Evolutionary conservation across 2,888 invertebrate species (phyloP).

Genomic region (Augochlorella aurata): DNA sequence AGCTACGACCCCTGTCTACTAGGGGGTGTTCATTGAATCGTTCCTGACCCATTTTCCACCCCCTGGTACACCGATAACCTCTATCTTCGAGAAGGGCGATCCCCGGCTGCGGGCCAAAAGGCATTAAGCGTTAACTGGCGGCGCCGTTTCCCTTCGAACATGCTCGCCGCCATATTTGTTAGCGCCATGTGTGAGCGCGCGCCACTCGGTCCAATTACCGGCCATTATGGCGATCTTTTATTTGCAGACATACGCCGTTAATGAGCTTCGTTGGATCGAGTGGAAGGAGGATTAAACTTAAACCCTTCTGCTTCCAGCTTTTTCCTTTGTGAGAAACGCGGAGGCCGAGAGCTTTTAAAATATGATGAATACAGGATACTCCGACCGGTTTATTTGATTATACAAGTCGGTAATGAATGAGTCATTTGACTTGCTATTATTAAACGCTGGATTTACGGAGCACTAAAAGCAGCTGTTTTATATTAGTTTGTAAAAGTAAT

Average conservation of each 20-base stretch:
- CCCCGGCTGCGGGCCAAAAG: slow-evolving; percentile 16
- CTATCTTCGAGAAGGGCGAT: slow-evolving; percentile 4
- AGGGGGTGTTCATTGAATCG: slow-evolving; percentile 35
- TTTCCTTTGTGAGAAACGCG: neutral
- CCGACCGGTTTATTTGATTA: neutral
- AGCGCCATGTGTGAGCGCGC: slow-evolving; percentile 6
- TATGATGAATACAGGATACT: neutral
- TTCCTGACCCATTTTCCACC: slow-evolving; percentile 43
- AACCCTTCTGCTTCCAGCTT: neutral
- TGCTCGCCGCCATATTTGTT: slow-evolving; percentile 26
- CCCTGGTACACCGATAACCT: slow-evolving; percentile 27
- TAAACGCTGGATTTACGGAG: no score
- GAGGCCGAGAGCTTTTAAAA: neutral
- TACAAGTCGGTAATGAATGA: no score
- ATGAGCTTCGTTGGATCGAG: slow-evolving; percentile 18
- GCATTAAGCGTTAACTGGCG: slow-evolving; percentile 30
- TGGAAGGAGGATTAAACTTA: neutral
- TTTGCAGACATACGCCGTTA: slow-evolving; percentile 19
- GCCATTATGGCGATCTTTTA: slow-evolving; percentile 17
- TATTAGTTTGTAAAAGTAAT: no score
- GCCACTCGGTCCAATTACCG: slow-evolving; percentile 21
- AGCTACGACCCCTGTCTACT: neutral
- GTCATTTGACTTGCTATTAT: no score
- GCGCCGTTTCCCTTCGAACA: slow-evolving; percentile 19
- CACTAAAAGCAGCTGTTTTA: no score